phyloP scores from a whole-genome alignment of 2,797 vertebrate species.

The Chloroceryle inda region DNA sequence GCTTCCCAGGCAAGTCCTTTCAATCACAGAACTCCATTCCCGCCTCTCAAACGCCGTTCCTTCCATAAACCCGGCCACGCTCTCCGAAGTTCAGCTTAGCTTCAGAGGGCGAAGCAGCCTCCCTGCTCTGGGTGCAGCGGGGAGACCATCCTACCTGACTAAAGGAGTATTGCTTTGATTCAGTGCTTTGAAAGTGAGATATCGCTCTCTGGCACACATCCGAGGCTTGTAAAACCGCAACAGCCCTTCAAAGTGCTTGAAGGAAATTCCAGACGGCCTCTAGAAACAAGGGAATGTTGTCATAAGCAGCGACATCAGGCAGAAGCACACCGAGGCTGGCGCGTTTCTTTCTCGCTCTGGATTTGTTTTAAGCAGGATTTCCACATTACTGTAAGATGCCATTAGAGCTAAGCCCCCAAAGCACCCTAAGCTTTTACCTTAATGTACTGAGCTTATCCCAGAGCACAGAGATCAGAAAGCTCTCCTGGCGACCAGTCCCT shows the following conservation, averaged over 20 bases:
- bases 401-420: background rate
- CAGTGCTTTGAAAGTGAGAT: slow-evolving; percentile 94
- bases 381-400: background rate
- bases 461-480: background rate
- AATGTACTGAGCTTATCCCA: background rate
- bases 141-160: slow-evolving; percentile 84
- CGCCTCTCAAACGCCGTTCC: background rate
- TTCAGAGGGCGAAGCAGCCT: background rate
- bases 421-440: background rate
- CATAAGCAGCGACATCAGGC: background rate
- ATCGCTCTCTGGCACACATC: slow-evolving; percentile 91
- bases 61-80: background rate
- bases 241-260: slow-evolving; percentile 95
- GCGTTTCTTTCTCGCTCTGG: background rate
- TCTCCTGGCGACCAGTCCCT: background rate
- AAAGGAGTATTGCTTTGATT: slow-evolving; percentile 87
- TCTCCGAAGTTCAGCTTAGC: background rate
- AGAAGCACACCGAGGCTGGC: background rate
- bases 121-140: background rate
- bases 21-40: background rate
- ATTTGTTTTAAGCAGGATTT: slow-evolving; percentile 24
- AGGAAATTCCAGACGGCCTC: slow-evolving; percentile 90
- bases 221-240: slow-evolving; percentile 94
- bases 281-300: slow-evolving; percentile 66
- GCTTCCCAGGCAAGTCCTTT: background rate